Conservation (phyloP, 2,888 invertebrate species). For the Ischnura elegans region DNA sequence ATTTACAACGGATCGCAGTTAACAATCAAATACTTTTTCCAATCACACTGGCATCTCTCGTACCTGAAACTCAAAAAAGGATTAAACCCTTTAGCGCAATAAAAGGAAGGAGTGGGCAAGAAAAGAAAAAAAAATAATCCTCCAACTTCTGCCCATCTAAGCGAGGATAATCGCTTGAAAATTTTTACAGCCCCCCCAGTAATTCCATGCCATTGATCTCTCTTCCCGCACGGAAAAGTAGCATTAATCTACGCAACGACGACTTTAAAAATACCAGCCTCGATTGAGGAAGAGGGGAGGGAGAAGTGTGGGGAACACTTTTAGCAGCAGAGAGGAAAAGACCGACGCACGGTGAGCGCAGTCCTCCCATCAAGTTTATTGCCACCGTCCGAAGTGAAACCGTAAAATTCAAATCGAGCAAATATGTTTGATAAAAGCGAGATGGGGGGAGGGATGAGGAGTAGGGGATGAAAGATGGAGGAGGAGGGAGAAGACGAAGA, state of each 20-base stretch:
- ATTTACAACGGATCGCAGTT: background rate
- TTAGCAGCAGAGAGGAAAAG: background rate
- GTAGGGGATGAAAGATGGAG: background rate
- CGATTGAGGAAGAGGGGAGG: background rate
- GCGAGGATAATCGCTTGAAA: background rate
- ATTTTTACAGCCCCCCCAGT: background rate
- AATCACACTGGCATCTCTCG: background rate
- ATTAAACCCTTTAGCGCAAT: background rate
- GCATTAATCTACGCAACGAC: background rate
- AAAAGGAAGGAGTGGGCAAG: too few relatives aligned
- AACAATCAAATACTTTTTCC: background rate
- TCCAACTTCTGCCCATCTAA: background rate
- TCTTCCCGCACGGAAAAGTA: background rate
- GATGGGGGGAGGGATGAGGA: background rate
- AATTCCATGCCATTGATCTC: background rate
- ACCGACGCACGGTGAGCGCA: background rate
- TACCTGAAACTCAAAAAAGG: background rate
- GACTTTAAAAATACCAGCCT: background rate
- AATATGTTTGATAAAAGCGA: conserved; percentile 44
- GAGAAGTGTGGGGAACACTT: background rate
- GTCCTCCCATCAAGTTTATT: conserved; percentile 33
- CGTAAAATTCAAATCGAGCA: conserved; percentile 30
- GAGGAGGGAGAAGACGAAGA: background rate
- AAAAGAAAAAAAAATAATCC: background rate
- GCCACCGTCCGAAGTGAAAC: conserved; percentile 8